phyloP scores from a whole-genome alignment of 2,797 vertebrate genomes.

The Tragelaphus oryx region DNA sequence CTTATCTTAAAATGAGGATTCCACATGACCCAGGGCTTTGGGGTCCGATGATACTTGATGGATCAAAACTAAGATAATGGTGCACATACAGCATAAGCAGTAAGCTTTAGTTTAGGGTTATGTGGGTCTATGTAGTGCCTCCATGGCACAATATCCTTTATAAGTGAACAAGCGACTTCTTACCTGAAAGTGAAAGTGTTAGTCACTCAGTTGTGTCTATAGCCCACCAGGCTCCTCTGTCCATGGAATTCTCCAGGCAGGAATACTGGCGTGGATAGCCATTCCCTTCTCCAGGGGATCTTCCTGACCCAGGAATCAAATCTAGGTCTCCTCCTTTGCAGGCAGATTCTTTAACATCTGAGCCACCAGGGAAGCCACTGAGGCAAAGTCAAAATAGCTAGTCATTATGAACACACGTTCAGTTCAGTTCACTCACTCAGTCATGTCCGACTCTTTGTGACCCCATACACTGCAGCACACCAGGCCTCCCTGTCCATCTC shows the following conservation, averaged over 20 bases:
- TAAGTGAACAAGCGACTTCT: not conserved
- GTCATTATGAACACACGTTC: not conserved
- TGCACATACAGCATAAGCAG: fast-evolving
- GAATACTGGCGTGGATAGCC: not conserved
- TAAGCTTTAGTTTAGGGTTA: not conserved
- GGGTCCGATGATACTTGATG: not conserved
- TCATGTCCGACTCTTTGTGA: fast-evolving
- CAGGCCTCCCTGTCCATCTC: not conserved
- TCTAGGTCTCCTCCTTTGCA: not conserved
- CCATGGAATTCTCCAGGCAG: not conserved
- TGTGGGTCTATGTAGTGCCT: not conserved
- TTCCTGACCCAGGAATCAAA: not conserved
- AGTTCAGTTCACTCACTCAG: not conserved
- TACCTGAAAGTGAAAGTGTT: not conserved
- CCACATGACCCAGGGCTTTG: not conserved
- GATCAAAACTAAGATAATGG: not conserved
- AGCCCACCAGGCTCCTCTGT: not conserved
- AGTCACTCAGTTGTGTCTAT: not conserved
- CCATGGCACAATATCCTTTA: fast-evolving
- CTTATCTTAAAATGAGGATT: not conserved
- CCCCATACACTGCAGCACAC: not conserved
- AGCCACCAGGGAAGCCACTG: not conserved
- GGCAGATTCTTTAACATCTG: not conserved
- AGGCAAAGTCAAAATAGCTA: not conserved
- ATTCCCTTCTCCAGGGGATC: not conserved